A percentile compares a stretch with the other conserved stretches of the same genome.
phyloP scores from a whole-genome alignment of 2,113 vertebrate genomes.

The Misgurnus mizolepis region DNA sequence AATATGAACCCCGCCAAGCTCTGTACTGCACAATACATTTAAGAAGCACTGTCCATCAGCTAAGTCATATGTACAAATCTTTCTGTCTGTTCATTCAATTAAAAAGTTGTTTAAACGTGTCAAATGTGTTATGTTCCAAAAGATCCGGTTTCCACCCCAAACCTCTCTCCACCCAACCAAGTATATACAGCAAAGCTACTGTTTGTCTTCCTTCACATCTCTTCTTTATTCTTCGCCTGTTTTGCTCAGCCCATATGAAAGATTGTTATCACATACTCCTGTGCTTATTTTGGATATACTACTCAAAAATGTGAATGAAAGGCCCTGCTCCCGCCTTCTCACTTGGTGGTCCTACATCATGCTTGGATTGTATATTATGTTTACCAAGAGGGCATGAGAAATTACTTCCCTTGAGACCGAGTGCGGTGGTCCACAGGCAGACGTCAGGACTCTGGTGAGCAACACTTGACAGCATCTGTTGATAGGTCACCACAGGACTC shows the following conservation, averaged over 20 bases:
- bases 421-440: conserved; percentile 40
- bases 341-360: conserved; percentile 70
- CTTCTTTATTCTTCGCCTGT: conserved; percentile 39
- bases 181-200: background rate
- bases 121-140: background rate
- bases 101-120: background rate
- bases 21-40: no score
- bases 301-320: conserved; percentile 63
- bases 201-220: conserved; percentile 12
- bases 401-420: conserved; percentile 63
- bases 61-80: background rate
- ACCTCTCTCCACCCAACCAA: background rate
- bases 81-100: background rate
- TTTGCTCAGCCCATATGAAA: conserved; percentile 37
- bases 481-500: conserved; percentile 50
- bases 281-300: conserved; percentile 69
- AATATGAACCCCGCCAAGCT: no score
- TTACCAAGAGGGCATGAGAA: conserved; percentile 76
- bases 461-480: conserved; percentile 43
- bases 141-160: background rate
- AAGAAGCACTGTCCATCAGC: no score
- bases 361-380: conserved; percentile 72
- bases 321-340: conserved; percentile 40
- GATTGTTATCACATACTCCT: conserved; percentile 54
- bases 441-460: conserved; percentile 42